Base-by-base conservation (phyloP, 2,888 invertebrate species). In the Cistogaster globosa region DNA sequence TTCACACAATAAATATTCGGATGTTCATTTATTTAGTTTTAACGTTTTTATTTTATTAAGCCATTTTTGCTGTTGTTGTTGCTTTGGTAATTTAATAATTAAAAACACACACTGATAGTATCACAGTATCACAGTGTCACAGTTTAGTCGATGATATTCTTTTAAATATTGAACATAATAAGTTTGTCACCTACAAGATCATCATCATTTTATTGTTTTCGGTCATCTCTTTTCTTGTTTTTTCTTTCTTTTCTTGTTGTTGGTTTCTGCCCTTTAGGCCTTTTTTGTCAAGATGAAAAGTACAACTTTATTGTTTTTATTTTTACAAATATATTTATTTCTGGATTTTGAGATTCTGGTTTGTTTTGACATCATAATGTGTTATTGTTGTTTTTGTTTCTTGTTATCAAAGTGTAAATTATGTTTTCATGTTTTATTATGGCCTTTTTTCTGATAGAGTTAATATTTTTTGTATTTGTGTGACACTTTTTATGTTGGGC, bases 101-200 rank as follows among this genome's bases (percentile, higher is more conserved):
- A 89, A 55, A 75, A 32, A 67, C 32, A 71, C 32, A 65, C 57
- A 32, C 55, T 48, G 80, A 81, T 77, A 77, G 65, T 65, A 2
- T 32, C 32, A 26, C 26, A 77, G 65, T 65, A 2, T 32, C 32
- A 26, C 26, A 53, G 57, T 81, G 77, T 58, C 69, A 79, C 20
- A 76, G 69, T 81, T 84, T 77, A 77, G 68, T 45, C 67, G n/a
- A n/a, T 75, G 72, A 63, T 85, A 81, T 82, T 81, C 77, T 74
- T 75, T 67, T 69, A 67, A 80, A 79, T 48, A 65, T 65, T 58
- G 18, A 78, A 88, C 90, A 85, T 85, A 90, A 90, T 91, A 90
- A 91, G 88, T 90, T 90, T 90, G 90, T 90, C 90, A 90, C 90
- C 91, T 91, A 89, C 88, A 90, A 90, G 88, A 90, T 75, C 78